Base-by-base conservation (phyloP, 2,888 invertebrate genomes). In the Celastrina argiolus region DNA sequence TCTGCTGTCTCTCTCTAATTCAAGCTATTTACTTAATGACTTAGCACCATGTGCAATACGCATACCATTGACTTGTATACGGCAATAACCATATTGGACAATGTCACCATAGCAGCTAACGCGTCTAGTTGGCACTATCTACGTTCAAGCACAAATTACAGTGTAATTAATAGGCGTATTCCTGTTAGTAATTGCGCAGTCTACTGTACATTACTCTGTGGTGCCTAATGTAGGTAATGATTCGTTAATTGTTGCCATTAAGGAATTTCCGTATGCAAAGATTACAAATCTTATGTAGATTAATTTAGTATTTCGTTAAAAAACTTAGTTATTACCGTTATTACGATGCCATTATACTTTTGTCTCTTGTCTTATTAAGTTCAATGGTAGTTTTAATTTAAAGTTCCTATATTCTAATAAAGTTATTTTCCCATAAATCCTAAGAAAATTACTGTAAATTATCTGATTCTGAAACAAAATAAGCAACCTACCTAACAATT, bases 121-220 rank as follows among this genome's bases (percentile, higher is more conserved):
- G 12, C 59, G 12, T 36, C 61, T 28, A 58, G 56, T 56, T 28
- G 7, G n/a, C 56, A 28, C 31, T 31, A 31, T 34, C 39, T 36
- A 10, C 22, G 67, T 64, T 69, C 64, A 66, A 68, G 70, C 72
- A 71, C 74, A 72, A 72, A 71, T 61, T 61, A 36, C 36, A 36
- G 36, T 70, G 75, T 74, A 80, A 81, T 81, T 81, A 81, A 82
- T 82, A 78, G 80, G 78, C 73, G 78, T 74, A 78, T 78, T 77
- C 75, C 76, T 73, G 77, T 80, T 80, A 82, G 74, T 82, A 79
- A 82, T 81, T 79, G 77, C 77, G 74, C 71, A 69, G 75, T 75
- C 77, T 76, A 77, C 74, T 72, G 68, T 73, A 75, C 73, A 76
- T 78, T 74, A 74, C 70, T 70, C 64, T 69, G 67, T 68, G 73